Evolutionary conservation across 2,797 vertebrate species (phyloP), one percentile per base, ranked within the genome.

Genomic region (Knipowitschia caucasica): DNA sequence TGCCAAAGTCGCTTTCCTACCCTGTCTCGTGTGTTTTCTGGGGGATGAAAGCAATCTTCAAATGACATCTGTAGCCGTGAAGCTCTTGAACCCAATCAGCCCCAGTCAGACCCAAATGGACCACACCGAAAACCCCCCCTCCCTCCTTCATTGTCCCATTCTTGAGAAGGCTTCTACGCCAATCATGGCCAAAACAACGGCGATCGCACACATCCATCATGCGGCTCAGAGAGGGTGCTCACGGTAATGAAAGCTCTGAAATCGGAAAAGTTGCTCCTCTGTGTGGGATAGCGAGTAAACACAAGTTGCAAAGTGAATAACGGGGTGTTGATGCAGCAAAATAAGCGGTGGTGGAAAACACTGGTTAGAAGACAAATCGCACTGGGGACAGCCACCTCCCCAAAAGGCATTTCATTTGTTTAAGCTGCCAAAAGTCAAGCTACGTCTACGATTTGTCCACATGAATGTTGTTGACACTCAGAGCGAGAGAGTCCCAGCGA

Each of bases 31-130:
- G 59, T 78, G 79, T 86, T 86, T 43, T 81, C 75, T 71, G 69
- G 60, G 56, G 75, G 62, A 69, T 81, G 69, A 82, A 85, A 77
- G 74, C 77, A 84, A 84, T 85, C 81, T 84, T 82, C 67, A 73
- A 75, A 85, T 72, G 65, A 72, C 78, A 83, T 85, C 84, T 71
- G 73, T 59, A 67, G 77, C 70, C 51, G 18, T 66, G 65, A 49
- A 80, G 70, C 72, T 69, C 78, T 85, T 86, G 84, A 87, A 84
- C 83, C 82, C 82, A 85, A 86, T 87, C 84, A 81, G 59, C 58
- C 69, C 39, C 73, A 20, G 67, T 81, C 83, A 82, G 78, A 64
- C 64, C 68, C 67, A 80, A 84, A 84, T 81, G 72, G 83, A 82
- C 81, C 82, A 73, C 56, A 62, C 56, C 58, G 77, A 68, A 62